phyloP scores from a whole-genome alignment of 2,113 vertebrate species.

The Peromyscus californicus region DNA sequence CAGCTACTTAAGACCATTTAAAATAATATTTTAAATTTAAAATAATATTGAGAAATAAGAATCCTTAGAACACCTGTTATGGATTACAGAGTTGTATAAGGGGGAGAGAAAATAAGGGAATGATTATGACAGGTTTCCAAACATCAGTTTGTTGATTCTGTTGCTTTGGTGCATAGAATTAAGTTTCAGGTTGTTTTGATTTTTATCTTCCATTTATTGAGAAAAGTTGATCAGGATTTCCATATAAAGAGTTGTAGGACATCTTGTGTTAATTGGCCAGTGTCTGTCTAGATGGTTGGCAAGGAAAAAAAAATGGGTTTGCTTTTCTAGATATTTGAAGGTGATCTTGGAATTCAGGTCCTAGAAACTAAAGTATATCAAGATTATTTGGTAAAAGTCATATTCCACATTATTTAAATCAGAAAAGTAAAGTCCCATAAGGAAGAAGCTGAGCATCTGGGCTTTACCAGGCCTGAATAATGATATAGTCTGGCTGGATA shows the following conservation, averaged over 20 bases:
- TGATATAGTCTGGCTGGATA: not conserved
- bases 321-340: constrained; percentile 58
- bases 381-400: constrained; percentile 46
- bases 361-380: constrained; percentile 57
- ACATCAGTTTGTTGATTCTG: constrained; percentile 49
- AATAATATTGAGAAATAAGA: constrained; percentile 25
- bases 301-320: constrained; percentile 51
- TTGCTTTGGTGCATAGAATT: constrained; percentile 42
- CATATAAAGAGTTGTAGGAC: constrained; percentile 26
- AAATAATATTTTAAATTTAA: constrained; percentile 13
- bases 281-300: constrained; percentile 57
- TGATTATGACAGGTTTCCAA: constrained; percentile 38
- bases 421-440: not conserved
- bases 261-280: constrained; percentile 55
- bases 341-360: constrained; percentile 40
- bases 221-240: constrained; percentile 60
- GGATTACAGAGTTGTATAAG: constrained; percentile 58
- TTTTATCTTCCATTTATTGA: constrained; percentile 58
- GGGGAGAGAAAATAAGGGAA: constrained; percentile 43
- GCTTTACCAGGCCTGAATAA: not conserved
- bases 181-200: constrained; percentile 65
- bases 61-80: not conserved
- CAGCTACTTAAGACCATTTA: not conserved
- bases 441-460: not conserved
- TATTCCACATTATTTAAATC: constrained; percentile 10